phyloP scores from a whole-genome alignment of 2,888 invertebrate genomes.

The Drosophila leonis region DNA sequence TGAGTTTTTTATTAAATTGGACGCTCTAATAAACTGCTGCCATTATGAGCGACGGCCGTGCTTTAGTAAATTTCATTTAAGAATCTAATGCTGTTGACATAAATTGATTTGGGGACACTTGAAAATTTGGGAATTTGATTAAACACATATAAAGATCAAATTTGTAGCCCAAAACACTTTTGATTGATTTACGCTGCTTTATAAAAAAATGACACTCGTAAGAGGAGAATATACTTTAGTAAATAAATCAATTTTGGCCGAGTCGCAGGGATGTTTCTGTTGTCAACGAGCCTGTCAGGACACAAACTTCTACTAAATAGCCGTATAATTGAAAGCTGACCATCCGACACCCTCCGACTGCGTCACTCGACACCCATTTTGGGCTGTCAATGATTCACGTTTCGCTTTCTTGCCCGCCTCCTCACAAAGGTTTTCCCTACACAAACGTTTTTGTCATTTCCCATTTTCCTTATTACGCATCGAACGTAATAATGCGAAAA shows the following conservation, averaged over 20 bases:
- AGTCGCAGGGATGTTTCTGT: slow-evolving; percentile 20
- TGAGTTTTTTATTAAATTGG: slow-evolving; percentile 9
- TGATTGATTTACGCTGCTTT: slow-evolving; percentile 60
- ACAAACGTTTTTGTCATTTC: slow-evolving; percentile 40
- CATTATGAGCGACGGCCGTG: neutral
- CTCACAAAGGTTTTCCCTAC: neutral
- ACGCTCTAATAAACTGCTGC: neutral
- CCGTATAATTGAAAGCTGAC: slow-evolving; percentile 70
- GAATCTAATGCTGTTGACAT: slow-evolving; percentile 18
- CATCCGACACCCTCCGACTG: slow-evolving; percentile 20
- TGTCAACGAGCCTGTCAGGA: slow-evolving; percentile 38
- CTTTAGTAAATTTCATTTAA: slow-evolving; percentile 23
- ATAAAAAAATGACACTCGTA: slow-evolving; percentile 18
- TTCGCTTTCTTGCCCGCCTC: neutral
- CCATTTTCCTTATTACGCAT: slow-evolving; percentile 48
- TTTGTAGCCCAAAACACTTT: slow-evolving; percentile 23
- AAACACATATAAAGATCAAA: slow-evolving; percentile 35
- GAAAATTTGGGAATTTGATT: slow-evolving; percentile 54
- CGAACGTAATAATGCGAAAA: slow-evolving; percentile 32
- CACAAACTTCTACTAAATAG: slow-evolving; percentile 52
- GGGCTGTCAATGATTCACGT: slow-evolving; percentile 32
- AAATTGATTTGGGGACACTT: slow-evolving; percentile 34
- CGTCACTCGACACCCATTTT: slow-evolving; percentile 28
- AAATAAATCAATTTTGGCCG: slow-evolving; percentile 61
- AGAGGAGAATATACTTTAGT: slow-evolving; percentile 22